Conservation (phyloP, 2,797 vertebrate genomes). For the Dromococcyx pavoninus region DNA sequence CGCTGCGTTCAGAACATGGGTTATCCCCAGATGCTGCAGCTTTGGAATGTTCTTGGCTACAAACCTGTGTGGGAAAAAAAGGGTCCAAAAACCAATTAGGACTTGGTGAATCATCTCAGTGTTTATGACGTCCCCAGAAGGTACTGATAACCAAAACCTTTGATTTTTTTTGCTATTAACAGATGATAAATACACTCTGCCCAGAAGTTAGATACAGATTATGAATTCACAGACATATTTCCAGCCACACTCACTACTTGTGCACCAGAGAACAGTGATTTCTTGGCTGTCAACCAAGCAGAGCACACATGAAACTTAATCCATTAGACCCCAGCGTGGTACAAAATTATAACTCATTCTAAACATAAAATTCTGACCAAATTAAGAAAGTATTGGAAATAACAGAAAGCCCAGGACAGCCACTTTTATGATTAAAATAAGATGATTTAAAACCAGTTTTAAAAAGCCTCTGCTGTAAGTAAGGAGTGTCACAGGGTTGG, state of each 20-base stretch:
- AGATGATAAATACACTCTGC: not conserved
- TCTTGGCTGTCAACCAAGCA: not conserved
- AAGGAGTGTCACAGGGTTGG: not conserved
- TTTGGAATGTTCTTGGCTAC: slow-evolving; percentile 92
- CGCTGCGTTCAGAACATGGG: slow-evolving; percentile 92
- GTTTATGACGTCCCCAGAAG: not conserved
- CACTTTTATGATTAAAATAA: not conserved
- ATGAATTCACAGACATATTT: not conserved
- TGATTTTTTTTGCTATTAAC: not conserved
- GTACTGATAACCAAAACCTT: not conserved
- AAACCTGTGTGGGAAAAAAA: slow-evolving; percentile 76
- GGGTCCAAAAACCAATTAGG: not conserved
- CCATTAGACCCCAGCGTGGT: not conserved
- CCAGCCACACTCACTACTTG: not conserved
- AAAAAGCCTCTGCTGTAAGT: not conserved
- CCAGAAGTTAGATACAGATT: not conserved
- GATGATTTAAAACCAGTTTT: not conserved
- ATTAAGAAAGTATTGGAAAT: not conserved
- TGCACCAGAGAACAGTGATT: not conserved
- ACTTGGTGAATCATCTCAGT: not conserved
- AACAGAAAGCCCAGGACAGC: not conserved
- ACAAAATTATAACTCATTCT: not conserved
- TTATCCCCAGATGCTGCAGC: slow-evolving; percentile 92
- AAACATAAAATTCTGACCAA: not conserved
- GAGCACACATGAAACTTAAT: not conserved